A percentile compares a stretch with the other conserved stretches of the same genome.
Conservation (phyloP, 92 coral and sea anemone genomes). For the Chrysogorgia sp. region DNA sequence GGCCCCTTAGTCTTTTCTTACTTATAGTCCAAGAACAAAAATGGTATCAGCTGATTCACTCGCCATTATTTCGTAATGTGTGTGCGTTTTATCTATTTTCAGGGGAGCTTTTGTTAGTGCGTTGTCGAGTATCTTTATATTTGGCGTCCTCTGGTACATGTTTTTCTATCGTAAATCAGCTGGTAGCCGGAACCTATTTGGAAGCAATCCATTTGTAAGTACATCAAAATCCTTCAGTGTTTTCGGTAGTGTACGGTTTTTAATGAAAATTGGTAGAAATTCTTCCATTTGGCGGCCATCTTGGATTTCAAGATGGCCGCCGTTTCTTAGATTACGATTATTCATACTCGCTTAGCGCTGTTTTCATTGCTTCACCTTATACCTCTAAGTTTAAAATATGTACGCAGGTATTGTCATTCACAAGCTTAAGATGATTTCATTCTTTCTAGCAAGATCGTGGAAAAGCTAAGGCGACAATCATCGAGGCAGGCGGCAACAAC, state of each 20-base stretch:
- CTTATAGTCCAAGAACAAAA: too few relatives aligned
- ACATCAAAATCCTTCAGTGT: neutral
- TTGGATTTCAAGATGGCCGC: too few relatives aligned
- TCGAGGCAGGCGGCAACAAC: conserved; percentile 85
- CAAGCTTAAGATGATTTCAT: neutral
- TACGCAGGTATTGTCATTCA: too few relatives aligned
- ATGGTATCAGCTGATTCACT: neutral
- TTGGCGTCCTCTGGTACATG: conserved; percentile 81
- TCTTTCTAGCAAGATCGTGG: conserved; percentile 77
- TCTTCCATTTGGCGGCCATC: too few relatives aligned
- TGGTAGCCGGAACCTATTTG: conserved; percentile 70
- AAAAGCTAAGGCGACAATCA: conserved; percentile 93
- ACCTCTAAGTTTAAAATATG: too few relatives aligned
- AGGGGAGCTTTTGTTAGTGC: conserved; percentile 83
- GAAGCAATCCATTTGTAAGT: conserved; percentile 99
- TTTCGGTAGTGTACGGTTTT: conserved; percentile 11
- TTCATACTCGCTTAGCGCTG: too few relatives aligned
- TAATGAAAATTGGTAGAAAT: neutral
- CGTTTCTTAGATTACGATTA: too few relatives aligned
- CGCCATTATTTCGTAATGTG: neutral
- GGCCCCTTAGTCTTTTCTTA: too few relatives aligned
- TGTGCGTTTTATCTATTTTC: neutral
- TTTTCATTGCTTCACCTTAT: too few relatives aligned
- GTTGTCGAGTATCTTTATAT: conserved; percentile 68
- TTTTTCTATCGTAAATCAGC: conserved; percentile 69